Evolutionary conservation across 2,797 vertebrate genomes (phyloP).

Genomic region (Sorex maritimensis): DNA sequence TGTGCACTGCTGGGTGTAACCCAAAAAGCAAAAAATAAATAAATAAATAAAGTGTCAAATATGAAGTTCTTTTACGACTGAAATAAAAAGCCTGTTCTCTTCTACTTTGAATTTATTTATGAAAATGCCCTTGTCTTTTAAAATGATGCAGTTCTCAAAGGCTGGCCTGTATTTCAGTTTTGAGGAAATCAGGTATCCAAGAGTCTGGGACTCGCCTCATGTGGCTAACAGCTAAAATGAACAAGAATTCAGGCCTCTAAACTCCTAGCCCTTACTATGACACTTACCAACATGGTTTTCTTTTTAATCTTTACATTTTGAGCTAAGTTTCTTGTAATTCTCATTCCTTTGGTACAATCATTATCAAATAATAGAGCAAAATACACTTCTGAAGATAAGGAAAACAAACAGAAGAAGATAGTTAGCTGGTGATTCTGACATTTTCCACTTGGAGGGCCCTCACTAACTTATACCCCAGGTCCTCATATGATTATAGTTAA

Average conservation of each 20-base stretch:
- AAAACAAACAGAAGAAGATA: neutral
- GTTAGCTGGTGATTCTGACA: neutral
- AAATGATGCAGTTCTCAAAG: neutral
- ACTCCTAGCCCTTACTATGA: neutral
- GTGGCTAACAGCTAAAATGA: neutral
- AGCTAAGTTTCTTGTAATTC: neutral
- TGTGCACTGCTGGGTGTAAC: too few relatives aligned
- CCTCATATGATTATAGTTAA: neutral
- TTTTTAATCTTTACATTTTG: constrained; percentile 4
- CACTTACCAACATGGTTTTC: neutral
- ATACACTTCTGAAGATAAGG: constrained; percentile 17
- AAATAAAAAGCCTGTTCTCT: neutral
- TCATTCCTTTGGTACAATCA: neutral
- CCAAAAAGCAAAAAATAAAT: too few relatives aligned
- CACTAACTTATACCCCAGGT: neutral
- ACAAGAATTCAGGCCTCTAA: neutral
- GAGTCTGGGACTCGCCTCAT: neutral
- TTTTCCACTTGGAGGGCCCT: neutral
- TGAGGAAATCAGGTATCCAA: neutral
- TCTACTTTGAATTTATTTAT: constrained; percentile 32
- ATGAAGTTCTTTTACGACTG: neutral
- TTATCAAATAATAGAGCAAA: neutral
- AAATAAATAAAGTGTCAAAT: constrained; percentile 35
- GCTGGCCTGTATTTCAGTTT: neutral
- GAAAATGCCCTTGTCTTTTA: neutral